phyloP scores from a whole-genome alignment of 1,140 invertebrate genomes.

The Archivesica marissinica region DNA sequence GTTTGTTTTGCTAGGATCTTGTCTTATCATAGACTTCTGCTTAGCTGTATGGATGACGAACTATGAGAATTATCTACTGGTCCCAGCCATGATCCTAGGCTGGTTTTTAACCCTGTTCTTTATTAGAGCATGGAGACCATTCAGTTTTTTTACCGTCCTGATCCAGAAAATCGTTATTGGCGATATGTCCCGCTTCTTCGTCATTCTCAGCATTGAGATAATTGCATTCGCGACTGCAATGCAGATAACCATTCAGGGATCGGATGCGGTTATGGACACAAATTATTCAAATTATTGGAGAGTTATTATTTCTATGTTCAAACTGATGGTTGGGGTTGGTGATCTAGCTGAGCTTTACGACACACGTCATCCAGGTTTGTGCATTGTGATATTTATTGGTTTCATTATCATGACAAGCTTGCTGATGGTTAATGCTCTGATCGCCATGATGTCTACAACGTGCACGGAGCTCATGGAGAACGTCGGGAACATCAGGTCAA shows the following conservation, averaged over 20 bases:
- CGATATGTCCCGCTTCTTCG: slow-evolving; percentile 67
- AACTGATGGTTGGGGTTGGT: slow-evolving; percentile 72
- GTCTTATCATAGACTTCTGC: slow-evolving; percentile 66
- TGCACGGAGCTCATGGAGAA: slow-evolving; percentile 69
- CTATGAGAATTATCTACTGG: slow-evolving; percentile 45
- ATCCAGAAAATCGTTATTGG: slow-evolving; percentile 67
- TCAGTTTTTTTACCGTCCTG: slow-evolving; percentile 71
- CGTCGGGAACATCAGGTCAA: slow-evolving; percentile 43
- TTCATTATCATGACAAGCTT: slow-evolving; percentile 74
- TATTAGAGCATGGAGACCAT: slow-evolving; percentile 55
- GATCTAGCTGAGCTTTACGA: slow-evolving; percentile 68
- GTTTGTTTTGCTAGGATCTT: slow-evolving; percentile 66
- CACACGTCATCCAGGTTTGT: slow-evolving; percentile 64
- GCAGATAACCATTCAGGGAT: slow-evolving; percentile 52
- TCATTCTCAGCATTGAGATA: slow-evolving; percentile 67
- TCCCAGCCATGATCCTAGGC: slow-evolving; percentile 64
- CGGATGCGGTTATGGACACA: background rate
- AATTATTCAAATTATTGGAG: slow-evolving; percentile 61
- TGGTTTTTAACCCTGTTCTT: slow-evolving; percentile 71
- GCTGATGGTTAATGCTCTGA: slow-evolving; percentile 74
- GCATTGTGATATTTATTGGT: slow-evolving; percentile 65
- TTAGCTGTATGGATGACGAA: slow-evolving; percentile 2
- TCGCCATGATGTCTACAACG: slow-evolving; percentile 78
- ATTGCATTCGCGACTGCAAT: slow-evolving; percentile 72
- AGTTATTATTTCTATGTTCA: slow-evolving; percentile 71